Evolutionary conservation across 2,113 vertebrate genomes (phyloP).

Genomic region (Mola mola): DNA sequence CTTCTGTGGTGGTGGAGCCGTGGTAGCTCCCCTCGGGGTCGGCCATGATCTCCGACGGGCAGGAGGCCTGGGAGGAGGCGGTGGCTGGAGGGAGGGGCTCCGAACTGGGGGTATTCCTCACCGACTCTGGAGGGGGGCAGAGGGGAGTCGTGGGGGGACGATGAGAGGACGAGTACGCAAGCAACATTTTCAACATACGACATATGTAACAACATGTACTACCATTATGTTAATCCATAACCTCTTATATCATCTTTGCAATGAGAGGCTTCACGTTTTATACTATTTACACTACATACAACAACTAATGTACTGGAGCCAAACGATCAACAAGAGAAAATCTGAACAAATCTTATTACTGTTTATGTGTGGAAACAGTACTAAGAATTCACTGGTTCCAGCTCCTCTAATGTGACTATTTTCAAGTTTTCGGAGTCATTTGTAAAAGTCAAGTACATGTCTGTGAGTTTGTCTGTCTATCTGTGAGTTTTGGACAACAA

Average conservation of each 20-base stretch:
- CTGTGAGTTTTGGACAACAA: not conserved
- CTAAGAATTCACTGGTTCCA: not conserved
- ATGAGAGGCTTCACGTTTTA: too few relatives aligned
- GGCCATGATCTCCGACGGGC: constrained; percentile 85
- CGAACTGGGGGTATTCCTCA: constrained; percentile 93
- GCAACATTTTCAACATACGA: too few relatives aligned
- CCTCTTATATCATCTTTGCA: too few relatives aligned
- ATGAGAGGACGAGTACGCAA: too few relatives aligned
- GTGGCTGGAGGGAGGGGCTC: constrained; percentile 86
- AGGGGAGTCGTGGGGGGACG: too few relatives aligned
- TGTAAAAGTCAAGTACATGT: not conserved
- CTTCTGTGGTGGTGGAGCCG: constrained; percentile 86
- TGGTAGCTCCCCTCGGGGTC: constrained; percentile 91
- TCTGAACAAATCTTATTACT: not conserved
- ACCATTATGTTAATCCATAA: too few relatives aligned
- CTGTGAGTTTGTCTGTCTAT: too few relatives aligned
- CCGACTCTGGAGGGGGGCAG: constrained; percentile 83
- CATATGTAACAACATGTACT: too few relatives aligned
- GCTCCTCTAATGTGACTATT: constrained; percentile 3
- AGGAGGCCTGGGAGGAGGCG: constrained; percentile 84
- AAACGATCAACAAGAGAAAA: not conserved
- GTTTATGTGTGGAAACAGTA: not conserved
- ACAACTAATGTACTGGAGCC: not conserved
- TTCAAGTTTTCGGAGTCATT: not conserved
- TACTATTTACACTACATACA: not conserved